Conservation (phyloP, 2,888 invertebrate species). For the Pseudeuparius sepicola region DNA sequence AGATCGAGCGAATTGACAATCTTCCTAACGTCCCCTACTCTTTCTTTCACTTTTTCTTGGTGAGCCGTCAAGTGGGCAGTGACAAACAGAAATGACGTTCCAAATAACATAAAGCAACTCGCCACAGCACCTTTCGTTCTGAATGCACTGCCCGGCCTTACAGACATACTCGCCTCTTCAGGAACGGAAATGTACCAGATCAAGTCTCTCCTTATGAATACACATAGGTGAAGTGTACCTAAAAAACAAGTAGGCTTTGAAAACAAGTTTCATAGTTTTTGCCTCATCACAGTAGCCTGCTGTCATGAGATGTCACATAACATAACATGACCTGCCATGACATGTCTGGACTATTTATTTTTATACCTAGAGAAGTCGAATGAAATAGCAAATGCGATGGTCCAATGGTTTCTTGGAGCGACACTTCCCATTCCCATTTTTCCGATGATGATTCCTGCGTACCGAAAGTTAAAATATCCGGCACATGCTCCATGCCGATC, state of each 20-base stretch:
- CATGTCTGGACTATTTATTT: too few relatives aligned
- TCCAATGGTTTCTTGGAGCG: constrained; percentile 85
- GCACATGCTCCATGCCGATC: constrained; percentile 71
- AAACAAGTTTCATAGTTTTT: constrained; percentile 4
- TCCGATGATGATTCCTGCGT: constrained; percentile 90
- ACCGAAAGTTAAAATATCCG: constrained; percentile 85
- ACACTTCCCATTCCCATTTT: constrained; percentile 79
- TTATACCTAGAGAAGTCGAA: constrained; percentile 65
- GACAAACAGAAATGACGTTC: constrained; percentile 89
- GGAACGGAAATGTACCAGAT: constrained; percentile 94
- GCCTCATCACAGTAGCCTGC: too few relatives aligned
- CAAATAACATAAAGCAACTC: constrained; percentile 85
- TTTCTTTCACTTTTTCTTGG: constrained; percentile 77
- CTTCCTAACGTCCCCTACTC: constrained; percentile 75
- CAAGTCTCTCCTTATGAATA: constrained; percentile 83
- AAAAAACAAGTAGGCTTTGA: constrained; percentile 26
- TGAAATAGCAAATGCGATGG: constrained; percentile 87
- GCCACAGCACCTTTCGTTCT: constrained; percentile 94
- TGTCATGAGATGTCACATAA: too few relatives aligned
- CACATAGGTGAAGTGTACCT: constrained; percentile 76
- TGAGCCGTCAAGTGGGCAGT: constrained; percentile 93
- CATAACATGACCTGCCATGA: too few relatives aligned
- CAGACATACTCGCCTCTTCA: constrained; percentile 79
- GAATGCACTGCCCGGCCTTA: constrained; percentile 82
- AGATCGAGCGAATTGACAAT: constrained; percentile 74